These are phyloP conservation scores for Troides helena DNA, from an alignment of 2,888 invertebrate genomes.

Conservation along the genomic window DNA sequence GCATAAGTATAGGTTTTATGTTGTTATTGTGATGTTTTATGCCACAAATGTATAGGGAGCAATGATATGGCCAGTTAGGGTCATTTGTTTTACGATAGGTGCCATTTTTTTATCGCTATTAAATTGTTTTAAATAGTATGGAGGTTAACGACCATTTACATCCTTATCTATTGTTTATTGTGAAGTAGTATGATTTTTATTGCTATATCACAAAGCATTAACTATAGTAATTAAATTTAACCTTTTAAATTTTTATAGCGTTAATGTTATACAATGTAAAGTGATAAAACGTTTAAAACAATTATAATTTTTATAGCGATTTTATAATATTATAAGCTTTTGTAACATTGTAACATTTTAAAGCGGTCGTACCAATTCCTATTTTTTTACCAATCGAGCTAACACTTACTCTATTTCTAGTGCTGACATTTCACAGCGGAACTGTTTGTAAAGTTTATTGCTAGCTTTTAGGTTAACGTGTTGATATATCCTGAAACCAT, in stretches of 20 bases:
- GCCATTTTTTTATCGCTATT: conserved; percentile 60
- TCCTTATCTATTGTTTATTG: conserved; percentile 26
- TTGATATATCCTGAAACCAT: too few relatives aligned
- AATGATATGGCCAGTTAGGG: conserved; percentile 69
- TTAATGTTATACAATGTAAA: conserved; percentile 9
- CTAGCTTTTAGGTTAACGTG: too few relatives aligned
- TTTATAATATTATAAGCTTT: background rate
- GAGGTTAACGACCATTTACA: conserved; percentile 27
- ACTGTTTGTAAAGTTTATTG: too few relatives aligned
- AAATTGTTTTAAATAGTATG: conserved; percentile 45
- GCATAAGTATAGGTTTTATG: conserved; percentile 80
- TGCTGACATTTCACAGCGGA: too few relatives aligned
- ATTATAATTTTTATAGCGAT: background rate
- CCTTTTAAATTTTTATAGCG: conserved; percentile 20
- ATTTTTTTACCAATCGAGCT: too few relatives aligned
- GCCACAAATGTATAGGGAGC: conserved; percentile 74
- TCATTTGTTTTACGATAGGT: conserved; percentile 64
- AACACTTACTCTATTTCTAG: too few relatives aligned
- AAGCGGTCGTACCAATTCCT: background rate
- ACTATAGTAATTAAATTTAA: conserved; percentile 19
- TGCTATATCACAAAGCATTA: conserved; percentile 14
- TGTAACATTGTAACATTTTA: background rate
- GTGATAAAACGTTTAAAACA: conserved; percentile 8
- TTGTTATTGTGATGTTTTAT: conserved; percentile 78
- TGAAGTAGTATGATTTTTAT: conserved; percentile 28